A percentile compares a stretch with the other conserved stretches of the same genome.
Conservation (phyloP, 2,797 vertebrate species). For the Protonibea diacanthus region DNA sequence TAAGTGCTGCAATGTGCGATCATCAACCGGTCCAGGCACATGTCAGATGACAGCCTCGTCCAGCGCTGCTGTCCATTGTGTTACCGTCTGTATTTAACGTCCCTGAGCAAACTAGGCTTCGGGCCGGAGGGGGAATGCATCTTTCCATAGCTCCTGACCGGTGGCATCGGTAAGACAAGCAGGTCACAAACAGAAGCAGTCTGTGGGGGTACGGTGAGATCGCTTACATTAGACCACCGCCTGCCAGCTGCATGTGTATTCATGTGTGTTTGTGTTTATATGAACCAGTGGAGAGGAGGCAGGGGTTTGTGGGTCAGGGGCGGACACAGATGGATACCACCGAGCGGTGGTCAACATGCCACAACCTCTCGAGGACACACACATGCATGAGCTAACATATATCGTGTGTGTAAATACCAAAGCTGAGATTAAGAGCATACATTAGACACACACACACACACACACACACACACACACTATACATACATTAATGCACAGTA, state of each 20-base stretch:
- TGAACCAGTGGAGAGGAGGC: constrained; percentile 27
- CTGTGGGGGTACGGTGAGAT: constrained; percentile 56
- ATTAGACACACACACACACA: constrained; percentile 28
- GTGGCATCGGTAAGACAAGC: constrained; percentile 54
- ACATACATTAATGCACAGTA: constrained; percentile 6
- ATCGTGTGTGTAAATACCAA: constrained; percentile 18
- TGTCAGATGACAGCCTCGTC: constrained; percentile 28
- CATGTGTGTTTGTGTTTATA: constrained; percentile 49
- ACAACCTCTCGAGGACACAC: constrained; percentile 62
- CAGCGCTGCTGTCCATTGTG: constrained; percentile 5
- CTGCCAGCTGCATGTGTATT: constrained; percentile 23
- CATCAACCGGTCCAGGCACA: constrained; percentile 22
- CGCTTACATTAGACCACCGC: constrained; percentile 31
- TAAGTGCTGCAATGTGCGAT: constrained; percentile 21
- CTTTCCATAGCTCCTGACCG: constrained; percentile 48
- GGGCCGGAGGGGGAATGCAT: constrained; percentile 23
- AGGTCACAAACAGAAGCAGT: constrained; percentile 39
- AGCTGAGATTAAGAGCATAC: constrained; percentile 54
- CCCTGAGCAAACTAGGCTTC: constrained; percentile 19
- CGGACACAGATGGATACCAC: constrained; percentile 47
- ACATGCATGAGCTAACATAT: constrained; percentile 19
- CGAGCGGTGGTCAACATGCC: constrained; percentile 44
- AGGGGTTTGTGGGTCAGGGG: constrained; percentile 68
- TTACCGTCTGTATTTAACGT: constrained; percentile 8
- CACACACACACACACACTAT: not conserved